Percentiles rank a stretch among this genome's conserved stretches.
Evolutionary conservation across 2,113 vertebrate species (phyloP).

Genomic region (Pterocles gutturalis): DNA sequence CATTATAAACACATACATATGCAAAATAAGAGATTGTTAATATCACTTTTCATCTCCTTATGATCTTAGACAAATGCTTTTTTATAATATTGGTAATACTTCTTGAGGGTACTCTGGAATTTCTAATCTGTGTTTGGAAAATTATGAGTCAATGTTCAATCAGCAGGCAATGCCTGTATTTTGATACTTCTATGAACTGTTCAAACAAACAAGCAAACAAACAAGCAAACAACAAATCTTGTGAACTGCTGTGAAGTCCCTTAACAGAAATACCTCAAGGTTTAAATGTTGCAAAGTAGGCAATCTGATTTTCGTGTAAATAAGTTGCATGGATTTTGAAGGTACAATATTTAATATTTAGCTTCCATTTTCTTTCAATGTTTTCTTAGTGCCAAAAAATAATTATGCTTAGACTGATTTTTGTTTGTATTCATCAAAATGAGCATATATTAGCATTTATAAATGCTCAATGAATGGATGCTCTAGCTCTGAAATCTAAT

Average conservation of each 20-base stretch:
- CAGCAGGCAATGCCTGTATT: constrained; percentile 5
- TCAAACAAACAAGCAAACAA: background rate
- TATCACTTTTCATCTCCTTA: background rate
- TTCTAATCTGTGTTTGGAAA: constrained; percentile 15
- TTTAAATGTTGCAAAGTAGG: background rate
- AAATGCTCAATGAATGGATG: constrained; percentile 53
- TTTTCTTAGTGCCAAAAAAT: constrained; percentile 52
- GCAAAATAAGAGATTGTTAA: background rate
- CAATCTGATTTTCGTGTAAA: constrained; percentile 39
- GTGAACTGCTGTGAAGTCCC: background rate
- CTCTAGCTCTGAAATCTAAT: constrained; percentile 54
- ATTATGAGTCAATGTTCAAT: constrained; percentile 19
- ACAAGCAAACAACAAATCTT: background rate
- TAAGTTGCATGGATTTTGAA: constrained; percentile 1
- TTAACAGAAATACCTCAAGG: background rate
- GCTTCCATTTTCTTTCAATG: constrained; percentile 33
- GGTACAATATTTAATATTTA: constrained; percentile 30
- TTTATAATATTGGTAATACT: background rate
- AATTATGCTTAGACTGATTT: constrained; percentile 53
- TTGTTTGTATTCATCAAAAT: constrained; percentile 67
- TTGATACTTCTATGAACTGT: background rate
- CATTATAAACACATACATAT: background rate
- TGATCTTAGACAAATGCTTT: background rate
- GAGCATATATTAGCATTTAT: constrained; percentile 69
- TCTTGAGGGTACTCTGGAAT: background rate